Base-by-base conservation (phyloP, 2,888 invertebrate species). In the Spodoptera littoralis region DNA sequence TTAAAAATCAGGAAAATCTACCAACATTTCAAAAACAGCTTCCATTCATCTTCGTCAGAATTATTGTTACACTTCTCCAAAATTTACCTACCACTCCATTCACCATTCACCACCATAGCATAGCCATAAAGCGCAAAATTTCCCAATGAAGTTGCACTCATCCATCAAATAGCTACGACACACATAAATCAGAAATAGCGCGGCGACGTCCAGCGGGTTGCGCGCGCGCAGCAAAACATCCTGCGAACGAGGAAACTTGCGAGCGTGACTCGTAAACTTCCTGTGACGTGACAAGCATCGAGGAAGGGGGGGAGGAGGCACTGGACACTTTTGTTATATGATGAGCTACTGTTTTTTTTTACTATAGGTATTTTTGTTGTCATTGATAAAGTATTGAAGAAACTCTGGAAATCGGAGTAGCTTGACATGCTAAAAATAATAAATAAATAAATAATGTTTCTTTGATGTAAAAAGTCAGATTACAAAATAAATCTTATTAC, bases 191-290 rank as follows among this genome's bases (percentile, higher is more conserved):
- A 77, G 66, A 77, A 77, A 77, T 79, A 80, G 77, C 69, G 51
- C 58, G 41, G 65, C 65, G 70, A 61, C 70, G 68, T 68, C 70
- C 70, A 77, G 59, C 65, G 69, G 46, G 63, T 67, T 74, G 75
- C 76, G 79, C 67, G 47, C 58, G 76, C 75, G 76, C 79, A 82
- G 81, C 86, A 87, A 91, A 91, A 92, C 91, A 92, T 92, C 91
- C 88, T 87, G 87, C 85, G 79, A 84, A 87, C 85, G 85, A 89
- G 92, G 91, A 92, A 90, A 86, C 86, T 18, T 68, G 81, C 76
- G 85, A 84, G 88, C 90, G 90, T 88, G 89, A 87, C 82, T 83
- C 73, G 83, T 88, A 89, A 90, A 90, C 91, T 91, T 92, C 92
- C 92, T 88, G 87, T 77, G 70, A 64, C 72, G 71, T 72, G 62